phyloP scores from a whole-genome alignment of 2,888 invertebrate species.

The Drosophila infuscata region DNA sequence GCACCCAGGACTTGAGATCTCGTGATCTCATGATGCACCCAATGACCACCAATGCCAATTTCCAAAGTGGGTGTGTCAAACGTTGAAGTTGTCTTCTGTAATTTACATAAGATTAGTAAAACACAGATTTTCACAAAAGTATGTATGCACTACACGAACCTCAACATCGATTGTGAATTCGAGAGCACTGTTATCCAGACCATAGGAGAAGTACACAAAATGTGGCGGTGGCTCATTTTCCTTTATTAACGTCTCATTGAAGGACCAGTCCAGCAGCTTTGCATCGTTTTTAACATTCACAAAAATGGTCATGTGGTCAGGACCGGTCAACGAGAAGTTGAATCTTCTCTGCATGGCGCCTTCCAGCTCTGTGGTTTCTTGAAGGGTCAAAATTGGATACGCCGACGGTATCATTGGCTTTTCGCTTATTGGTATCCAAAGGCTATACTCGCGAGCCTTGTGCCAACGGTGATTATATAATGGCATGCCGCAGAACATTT shows the following conservation, averaged over 20 bases:
- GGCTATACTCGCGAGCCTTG: slow-evolving; percentile 75
- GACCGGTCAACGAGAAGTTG: slow-evolving; percentile 73
- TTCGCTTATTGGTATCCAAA: slow-evolving; percentile 76
- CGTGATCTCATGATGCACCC: slow-evolving; percentile 85
- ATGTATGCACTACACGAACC: slow-evolving; percentile 46
- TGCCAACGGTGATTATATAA: slow-evolving; percentile 82
- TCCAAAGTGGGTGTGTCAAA: slow-evolving; percentile 81
- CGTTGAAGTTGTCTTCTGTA: slow-evolving; percentile 66
- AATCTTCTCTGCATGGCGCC: slow-evolving; percentile 57
- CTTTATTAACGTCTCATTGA: slow-evolving; percentile 78
- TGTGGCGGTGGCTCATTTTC: slow-evolving; percentile 71
- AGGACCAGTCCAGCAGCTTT: slow-evolving; percentile 76
- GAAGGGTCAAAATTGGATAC: slow-evolving; percentile 64
- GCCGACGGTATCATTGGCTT: slow-evolving; percentile 68
- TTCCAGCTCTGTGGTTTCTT: slow-evolving; percentile 53
- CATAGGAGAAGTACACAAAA: slow-evolving; percentile 83
- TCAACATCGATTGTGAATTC: slow-evolving; percentile 80
- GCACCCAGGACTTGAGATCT: slow-evolving; percentile 52
- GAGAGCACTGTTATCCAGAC: slow-evolving; percentile 75
- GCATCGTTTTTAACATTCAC: slow-evolving; percentile 74
- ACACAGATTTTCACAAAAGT: too few species aligned
- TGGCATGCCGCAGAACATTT: slow-evolving; percentile 83
- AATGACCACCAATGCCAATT: slow-evolving; percentile 86
- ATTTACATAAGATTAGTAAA: background rate
- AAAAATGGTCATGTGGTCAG: slow-evolving; percentile 83